Base-by-base conservation (phyloP, 2,113 vertebrate genomes). In the Scytalopus superciliaris region DNA sequence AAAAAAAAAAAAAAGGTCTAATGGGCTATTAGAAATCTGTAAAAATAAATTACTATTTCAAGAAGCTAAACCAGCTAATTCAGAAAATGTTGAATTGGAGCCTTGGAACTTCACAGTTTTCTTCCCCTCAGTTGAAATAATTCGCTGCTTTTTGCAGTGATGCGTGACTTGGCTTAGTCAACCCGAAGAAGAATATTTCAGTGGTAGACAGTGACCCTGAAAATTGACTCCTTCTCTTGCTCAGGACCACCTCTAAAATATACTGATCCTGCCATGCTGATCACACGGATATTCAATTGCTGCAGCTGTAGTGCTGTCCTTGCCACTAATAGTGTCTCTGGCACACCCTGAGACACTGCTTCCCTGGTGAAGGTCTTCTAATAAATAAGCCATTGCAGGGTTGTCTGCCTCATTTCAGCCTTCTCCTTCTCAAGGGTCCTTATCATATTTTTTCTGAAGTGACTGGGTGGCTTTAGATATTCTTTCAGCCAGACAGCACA, bases 11-110 rank as follows among this genome's bases (percentile, higher is more conserved):
- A 67, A 62, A 66, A 31, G 16, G 50, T 84, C 42, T 93, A 92
- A 96, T 77, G 35, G 85, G 40, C 86, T 95, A 83, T 94, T 89
- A 94, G 87, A 75, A 92, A 81, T 87, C 80, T 87, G 66, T 94
- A 92, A 89, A 94, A 96, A 92, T 78, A 87, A 92, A 92, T 89
- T 44, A n/a, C 31, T 94, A 66, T 94, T 96, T 89, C 91, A 91
- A 60, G 60, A 94, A 57, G 64, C 66, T 64, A 77, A 94, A 87
- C 74, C 31, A 87, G 56, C 39, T 91, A 89, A 78, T 91, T 95
- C 69, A 73, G 81, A 84, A 91, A 87, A 91, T 75, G 44, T 67
- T 91, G 73, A 92, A 91, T 92, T 17, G 45, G 40, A 94, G 56
- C 47, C 52, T 89, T 92, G 84, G 68, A 93, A 79, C 27, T 55